Evolutionary conservation across 1,140 invertebrate genomes (phyloP).

Genomic region (Magallana gigas): DNA sequence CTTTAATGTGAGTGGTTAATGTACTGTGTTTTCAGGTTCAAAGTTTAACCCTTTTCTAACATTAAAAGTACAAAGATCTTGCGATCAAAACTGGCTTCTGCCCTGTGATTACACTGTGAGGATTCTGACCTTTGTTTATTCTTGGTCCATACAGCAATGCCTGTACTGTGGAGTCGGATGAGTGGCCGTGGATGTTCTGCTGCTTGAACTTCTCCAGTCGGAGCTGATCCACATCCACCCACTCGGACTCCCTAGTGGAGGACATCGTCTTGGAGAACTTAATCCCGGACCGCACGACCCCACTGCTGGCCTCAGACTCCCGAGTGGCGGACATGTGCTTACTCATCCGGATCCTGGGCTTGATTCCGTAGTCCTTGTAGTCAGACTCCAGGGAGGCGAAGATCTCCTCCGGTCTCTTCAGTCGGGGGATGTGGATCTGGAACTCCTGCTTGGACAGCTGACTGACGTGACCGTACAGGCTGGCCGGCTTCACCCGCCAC

Average conservation of each 20-base stretch:
- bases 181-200: slow-evolving; percentile 73
- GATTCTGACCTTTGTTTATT: not conserved
- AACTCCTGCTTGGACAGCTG: slow-evolving; percentile 67
- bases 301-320: slow-evolving; percentile 54
- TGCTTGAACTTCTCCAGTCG: slow-evolving; percentile 68
- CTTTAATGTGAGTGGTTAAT: too few species aligned
- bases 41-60: too few species aligned
- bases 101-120: not conserved
- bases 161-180: slow-evolving; percentile 77
- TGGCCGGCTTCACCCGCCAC: slow-evolving; percentile 70
- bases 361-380: slow-evolving; percentile 70
- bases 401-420: slow-evolving; percentile 61
- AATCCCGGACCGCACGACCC: slow-evolving; percentile 51
- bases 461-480: slow-evolving; percentile 74
- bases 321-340: slow-evolving; percentile 64
- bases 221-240: slow-evolving; percentile 65
- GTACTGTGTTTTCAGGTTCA: too few species aligned
- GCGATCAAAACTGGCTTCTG: too few species aligned
- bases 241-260: slow-evolving; percentile 70
- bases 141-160: slow-evolving; percentile 72
- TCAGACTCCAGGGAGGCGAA: slow-evolving; percentile 71
- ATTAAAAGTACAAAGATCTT: too few species aligned
- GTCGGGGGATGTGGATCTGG: slow-evolving; percentile 60
- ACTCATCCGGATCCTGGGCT: slow-evolving; percentile 68
- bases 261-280: slow-evolving; percentile 60